These are phyloP conservation scores for Stichopus horrens DNA, from an alignment of 53 echinoderm and acorn worm genomes.

Conservation along the genomic window DNA sequence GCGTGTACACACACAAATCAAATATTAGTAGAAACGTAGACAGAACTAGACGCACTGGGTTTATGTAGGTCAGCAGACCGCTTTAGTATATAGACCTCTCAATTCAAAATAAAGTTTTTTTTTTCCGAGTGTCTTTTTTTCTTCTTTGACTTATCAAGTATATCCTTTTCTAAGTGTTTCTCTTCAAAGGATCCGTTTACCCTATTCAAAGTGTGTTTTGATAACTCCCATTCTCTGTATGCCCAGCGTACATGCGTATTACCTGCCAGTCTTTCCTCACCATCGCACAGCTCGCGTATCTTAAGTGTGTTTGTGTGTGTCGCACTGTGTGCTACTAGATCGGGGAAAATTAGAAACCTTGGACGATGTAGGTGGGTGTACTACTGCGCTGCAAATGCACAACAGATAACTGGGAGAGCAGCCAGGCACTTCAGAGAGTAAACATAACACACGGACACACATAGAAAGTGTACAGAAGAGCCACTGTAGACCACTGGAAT, in stretches of 20 bases:
- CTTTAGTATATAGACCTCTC: no score
- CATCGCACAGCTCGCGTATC: no score
- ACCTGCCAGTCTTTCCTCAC: background rate
- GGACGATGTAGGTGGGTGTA: no score
- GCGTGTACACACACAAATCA: no score
- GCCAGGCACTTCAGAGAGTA: background rate
- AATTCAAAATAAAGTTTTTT: background rate
- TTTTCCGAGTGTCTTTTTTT: background rate
- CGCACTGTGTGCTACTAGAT: no score
- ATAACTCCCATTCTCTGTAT: background rate
- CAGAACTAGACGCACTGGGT: background rate
- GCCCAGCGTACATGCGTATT: background rate
- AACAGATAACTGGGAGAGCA: background rate
- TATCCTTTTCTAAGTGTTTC: background rate
- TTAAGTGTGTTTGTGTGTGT: no score
- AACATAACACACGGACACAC: slow-evolving; percentile 18
- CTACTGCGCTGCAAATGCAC: background rate
- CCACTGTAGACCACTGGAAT: background rate
- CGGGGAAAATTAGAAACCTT: no score
- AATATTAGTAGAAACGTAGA: no score
- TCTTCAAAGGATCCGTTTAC: slow-evolving; percentile 5
- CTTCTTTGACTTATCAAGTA: background rate
- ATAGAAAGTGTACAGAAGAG: background rate
- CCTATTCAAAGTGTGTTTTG: slow-evolving; percentile 30
- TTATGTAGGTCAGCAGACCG: background rate